These are phyloP conservation scores for Plecotus auritus DNA, from an alignment of 2,113 vertebrate genomes.

Conservation along the genomic window DNA sequence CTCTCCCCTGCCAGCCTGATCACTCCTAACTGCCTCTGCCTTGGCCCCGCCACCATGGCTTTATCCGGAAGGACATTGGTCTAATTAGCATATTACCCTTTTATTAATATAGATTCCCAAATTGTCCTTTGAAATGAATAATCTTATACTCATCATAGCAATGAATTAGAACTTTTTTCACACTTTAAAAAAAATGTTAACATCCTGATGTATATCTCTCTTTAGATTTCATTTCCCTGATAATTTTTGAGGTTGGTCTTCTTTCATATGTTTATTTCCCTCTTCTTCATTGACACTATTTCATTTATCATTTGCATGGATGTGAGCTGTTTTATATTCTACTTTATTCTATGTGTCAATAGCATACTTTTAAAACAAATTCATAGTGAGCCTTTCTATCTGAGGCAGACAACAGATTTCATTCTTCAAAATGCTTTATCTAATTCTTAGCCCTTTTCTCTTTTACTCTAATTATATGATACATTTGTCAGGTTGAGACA, in stretches of 20 bases:
- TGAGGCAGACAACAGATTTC: not conserved
- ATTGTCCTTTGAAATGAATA: not conserved
- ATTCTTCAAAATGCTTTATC: not conserved
- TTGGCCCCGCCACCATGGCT: no score
- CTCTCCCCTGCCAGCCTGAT: no score
- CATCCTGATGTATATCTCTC: not conserved
- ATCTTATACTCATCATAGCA: not conserved
- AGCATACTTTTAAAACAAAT: not conserved
- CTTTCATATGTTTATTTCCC: not conserved
- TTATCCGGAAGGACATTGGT: no score
- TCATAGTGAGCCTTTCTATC: not conserved
- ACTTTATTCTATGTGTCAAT: not conserved
- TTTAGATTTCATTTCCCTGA: not conserved
- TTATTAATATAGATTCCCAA: no score
- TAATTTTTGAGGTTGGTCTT: not conserved
- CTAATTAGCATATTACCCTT: no score
- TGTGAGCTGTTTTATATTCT: not conserved
- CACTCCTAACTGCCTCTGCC: no score
- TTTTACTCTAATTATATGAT: not conserved
- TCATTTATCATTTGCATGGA: not conserved
- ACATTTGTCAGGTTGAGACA: not conserved
- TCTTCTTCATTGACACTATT: not conserved
- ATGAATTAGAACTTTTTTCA: not conserved
- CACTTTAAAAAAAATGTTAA: not conserved
- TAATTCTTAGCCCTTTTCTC: not conserved